A percentile compares a stretch with the other conserved stretches of the same genome.
These are phyloP conservation scores for Chiloscyllium punctatum DNA, from an alignment of 2,797 vertebrate genomes.

Conservation along the genomic window DNA sequence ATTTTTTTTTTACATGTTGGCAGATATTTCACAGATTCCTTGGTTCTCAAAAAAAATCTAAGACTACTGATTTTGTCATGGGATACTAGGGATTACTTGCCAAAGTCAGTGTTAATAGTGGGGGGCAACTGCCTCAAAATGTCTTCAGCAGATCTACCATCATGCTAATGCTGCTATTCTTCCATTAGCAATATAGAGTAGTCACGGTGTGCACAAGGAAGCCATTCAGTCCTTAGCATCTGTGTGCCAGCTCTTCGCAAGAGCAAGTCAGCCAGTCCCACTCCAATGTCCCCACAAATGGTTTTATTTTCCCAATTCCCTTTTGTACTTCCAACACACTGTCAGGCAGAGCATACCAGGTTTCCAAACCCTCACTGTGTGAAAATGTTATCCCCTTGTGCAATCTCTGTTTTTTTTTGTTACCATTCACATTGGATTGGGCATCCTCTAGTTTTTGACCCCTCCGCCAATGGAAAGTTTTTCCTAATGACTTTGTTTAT, in stretches of 20 bases:
- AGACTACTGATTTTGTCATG: background rate
- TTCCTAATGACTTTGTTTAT: too few relatives aligned
- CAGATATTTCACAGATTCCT: background rate
- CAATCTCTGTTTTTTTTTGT: too few relatives aligned
- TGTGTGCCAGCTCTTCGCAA: background rate
- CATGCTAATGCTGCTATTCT: background rate
- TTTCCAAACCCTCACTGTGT: too few relatives aligned
- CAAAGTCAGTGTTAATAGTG: background rate
- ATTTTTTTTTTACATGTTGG: background rate
- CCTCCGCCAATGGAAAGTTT: too few relatives aligned
- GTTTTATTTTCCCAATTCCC: background rate
- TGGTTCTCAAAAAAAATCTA: background rate
- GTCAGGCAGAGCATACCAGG: background rate
- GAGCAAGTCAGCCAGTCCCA: background rate
- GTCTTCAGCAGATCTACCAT: background rate
- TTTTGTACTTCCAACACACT: background rate
- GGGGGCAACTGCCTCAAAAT: background rate
- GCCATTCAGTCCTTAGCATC: background rate
- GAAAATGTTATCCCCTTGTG: too few relatives aligned
- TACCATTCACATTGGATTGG: too few relatives aligned
- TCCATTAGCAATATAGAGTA: background rate
- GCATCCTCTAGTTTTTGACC: too few relatives aligned
- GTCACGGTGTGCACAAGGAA: background rate
- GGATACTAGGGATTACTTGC: background rate
- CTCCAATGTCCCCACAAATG: background rate